Base-by-base conservation (phyloP, 2,888 invertebrate species). In the Stratiomys singularior region DNA sequence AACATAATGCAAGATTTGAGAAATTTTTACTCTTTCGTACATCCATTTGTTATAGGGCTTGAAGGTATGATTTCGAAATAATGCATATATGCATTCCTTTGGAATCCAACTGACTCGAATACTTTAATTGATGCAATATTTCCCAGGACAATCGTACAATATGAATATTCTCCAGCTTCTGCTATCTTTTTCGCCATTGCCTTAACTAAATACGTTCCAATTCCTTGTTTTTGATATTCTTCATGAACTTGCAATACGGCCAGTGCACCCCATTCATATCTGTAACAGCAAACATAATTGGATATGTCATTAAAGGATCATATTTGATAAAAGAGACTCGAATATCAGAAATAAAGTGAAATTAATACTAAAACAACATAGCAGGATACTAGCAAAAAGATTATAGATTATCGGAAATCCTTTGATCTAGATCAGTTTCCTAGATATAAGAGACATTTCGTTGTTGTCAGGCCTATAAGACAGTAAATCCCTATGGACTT, bases 201-300 rank as follows among this genome's bases (percentile, higher is more conserved):
- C 7, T 23, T 46, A 9, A 46, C 69, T 9, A 69, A 5, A 21
- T 69, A 69, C 23, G 5, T 23, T 23, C 46, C 69, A 46, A 69
- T 28, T 47, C 69, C 69, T 47, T 15, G 25, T 25, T 69, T 46
- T 25, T 44, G 21, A 47, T n/a, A 69, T 46, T 18, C 1, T 1
- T 69, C 47, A 15, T 69, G 37, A 15, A 69, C 69, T 18, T 69
- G 27, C 47, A 69, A 47, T 5, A 69, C 13, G 5, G 69, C 69
- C 46, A 69, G 13, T 23, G 47, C 69, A 69, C 69, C 69, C n/a
- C 18, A 69, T 25, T 69, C 69, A 23, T 69, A 69, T 13, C 69
- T 69, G 37, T 37, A 37, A 9, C 3, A 37, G 37, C 3, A n/a
- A n/a, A n/a, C n/a, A n/a, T n/a, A n/a, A n/a, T n/a, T n/a, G n/a